phyloP scores from a whole-genome alignment of 2,113 vertebrate genomes.

The Leucoraja erinaceus region DNA sequence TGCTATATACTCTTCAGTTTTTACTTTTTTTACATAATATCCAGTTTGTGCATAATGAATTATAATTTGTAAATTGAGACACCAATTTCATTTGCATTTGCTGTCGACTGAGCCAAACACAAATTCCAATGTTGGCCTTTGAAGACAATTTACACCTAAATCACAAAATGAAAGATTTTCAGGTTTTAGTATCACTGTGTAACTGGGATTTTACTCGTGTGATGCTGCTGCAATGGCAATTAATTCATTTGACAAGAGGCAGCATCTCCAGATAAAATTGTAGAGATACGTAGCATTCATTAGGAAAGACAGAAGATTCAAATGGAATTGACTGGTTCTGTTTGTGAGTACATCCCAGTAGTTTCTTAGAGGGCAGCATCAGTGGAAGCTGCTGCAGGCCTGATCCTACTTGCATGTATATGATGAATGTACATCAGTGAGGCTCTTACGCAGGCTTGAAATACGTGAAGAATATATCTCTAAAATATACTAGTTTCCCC shows the following conservation, averaged over 20 bases:
- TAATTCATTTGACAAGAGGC: background rate
- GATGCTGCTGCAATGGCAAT: background rate
- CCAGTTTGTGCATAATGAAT: background rate
- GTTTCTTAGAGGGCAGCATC: background rate
- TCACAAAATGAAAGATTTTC: background rate
- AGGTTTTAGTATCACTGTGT: background rate
- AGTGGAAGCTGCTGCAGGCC: background rate
- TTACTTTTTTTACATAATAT: background rate
- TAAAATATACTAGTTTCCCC: too few species aligned
- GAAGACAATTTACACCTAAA: background rate
- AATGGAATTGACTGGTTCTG: background rate
- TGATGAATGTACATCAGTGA: background rate
- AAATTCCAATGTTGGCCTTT: background rate
- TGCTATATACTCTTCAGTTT: background rate
- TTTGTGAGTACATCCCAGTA: background rate
- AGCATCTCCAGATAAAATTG: background rate
- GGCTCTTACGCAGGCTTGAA: background rate
- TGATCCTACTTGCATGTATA: background rate
- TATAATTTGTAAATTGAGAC: background rate
- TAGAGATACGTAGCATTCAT: background rate
- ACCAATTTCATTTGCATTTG: background rate
- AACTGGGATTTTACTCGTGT: background rate
- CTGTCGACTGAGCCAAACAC: background rate
- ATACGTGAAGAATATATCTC: background rate
- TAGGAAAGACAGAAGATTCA: background rate